A percentile compares a stretch with the other conserved stretches of the same genome.
Evolutionary conservation across 2,888 invertebrate species (phyloP).

Genomic region (Cantharis rufa): DNA sequence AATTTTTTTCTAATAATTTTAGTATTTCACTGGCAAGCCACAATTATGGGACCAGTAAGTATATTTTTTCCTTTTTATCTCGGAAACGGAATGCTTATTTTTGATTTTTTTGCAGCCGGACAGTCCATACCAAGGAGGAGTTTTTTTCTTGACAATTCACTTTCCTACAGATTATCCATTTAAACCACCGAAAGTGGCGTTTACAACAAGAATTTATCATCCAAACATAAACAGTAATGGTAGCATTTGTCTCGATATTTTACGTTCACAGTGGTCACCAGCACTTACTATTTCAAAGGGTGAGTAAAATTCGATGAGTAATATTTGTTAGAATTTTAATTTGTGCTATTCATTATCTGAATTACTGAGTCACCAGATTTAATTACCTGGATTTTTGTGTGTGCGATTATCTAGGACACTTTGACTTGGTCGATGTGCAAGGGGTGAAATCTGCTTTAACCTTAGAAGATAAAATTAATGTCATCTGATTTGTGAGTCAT

Average conservation of each 20-base stretch:
- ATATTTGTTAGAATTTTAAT: not conserved
- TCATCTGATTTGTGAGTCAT: not conserved
- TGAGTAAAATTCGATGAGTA: conserved; percentile 49
- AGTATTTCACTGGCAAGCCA: conserved; percentile 99
- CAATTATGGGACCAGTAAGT: conserved; percentile 99
- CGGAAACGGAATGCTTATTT: not conserved
- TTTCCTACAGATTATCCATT: conserved; percentile 99
- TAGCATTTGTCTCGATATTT: conserved; percentile 99
- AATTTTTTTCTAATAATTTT: conserved; percentile 55
- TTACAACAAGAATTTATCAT: conserved; percentile 99
- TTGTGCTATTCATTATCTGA: not conserved
- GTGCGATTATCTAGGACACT: not conserved
- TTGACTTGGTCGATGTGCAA: too few species aligned
- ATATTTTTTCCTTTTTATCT: conserved; percentile 34
- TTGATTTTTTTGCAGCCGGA: conserved; percentile 77
- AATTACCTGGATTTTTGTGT: not conserved
- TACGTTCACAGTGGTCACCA: conserved; percentile 99
- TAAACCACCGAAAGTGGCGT: conserved; percentile 99
- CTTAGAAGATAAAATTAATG: not conserved
- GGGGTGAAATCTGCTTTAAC: not conserved
- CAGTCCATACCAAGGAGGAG: conserved; percentile 99
- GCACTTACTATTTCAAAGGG: conserved; percentile 99
- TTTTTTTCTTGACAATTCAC: conserved; percentile 99
- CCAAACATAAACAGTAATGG: conserved; percentile 99
- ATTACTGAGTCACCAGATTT: not conserved